phyloP scores from a whole-genome alignment of 2,888 invertebrate species.

The Arenicola marina region DNA sequence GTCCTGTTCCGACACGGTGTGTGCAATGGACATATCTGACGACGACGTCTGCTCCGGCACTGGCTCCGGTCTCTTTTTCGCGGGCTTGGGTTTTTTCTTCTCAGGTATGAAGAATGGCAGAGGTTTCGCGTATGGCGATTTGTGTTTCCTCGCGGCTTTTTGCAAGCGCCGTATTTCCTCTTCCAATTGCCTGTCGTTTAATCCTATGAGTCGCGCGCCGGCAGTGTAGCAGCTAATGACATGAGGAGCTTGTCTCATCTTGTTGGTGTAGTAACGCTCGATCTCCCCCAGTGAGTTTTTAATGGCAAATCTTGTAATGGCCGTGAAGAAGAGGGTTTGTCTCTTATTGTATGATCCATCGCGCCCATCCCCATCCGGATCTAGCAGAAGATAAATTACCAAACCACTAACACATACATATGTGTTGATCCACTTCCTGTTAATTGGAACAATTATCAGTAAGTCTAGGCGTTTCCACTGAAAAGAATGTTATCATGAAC shows the following conservation, averaged over 20 bases:
- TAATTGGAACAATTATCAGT: no score
- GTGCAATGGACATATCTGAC: not conserved
- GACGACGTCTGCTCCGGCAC: not conserved
- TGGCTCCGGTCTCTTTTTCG: not conserved
- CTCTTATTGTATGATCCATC: constrained; percentile 24
- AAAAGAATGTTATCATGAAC: no score
- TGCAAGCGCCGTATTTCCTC: constrained; percentile 37
- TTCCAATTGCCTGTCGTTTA: constrained; percentile 41
- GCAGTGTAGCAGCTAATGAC: constrained; percentile 42
- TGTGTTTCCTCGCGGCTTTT: constrained; percentile 33
- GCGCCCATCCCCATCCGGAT: not conserved
- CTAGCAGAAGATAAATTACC: not conserved
- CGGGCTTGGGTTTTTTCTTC: not conserved
- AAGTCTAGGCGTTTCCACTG: no score
- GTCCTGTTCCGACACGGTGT: not conserved
- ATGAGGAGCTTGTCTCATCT: constrained; percentile 17
- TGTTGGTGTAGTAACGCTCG: constrained; percentile 23
- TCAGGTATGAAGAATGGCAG: constrained; percentile 30
- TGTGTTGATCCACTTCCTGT: no score
- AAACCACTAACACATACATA: no score
- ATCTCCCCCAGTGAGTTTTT: constrained; percentile 37
- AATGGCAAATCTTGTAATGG: constrained; percentile 41
- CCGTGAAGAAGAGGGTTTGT: constrained; percentile 41
- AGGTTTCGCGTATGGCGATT: constrained; percentile 46
- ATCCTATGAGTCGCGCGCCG: constrained; percentile 43